Conservation (phyloP, 2,113 vertebrate species). For the Pheucticus melanocephalus region DNA sequence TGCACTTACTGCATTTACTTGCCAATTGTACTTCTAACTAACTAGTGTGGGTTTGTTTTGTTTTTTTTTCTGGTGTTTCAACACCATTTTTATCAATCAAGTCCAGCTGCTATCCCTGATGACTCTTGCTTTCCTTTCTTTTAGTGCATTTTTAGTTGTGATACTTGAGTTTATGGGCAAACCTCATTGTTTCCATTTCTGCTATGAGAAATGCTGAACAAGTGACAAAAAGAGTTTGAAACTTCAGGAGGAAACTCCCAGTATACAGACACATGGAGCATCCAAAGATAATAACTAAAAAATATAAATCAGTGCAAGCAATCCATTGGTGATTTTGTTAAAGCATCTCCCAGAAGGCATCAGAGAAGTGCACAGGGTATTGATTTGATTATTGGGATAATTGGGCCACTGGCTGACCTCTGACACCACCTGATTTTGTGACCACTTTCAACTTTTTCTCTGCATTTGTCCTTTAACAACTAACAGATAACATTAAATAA, state of each 20-base stretch:
- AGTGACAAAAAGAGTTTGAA: not conserved
- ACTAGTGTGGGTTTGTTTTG: too few species aligned
- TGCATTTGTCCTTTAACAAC: not conserved
- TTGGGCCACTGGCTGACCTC: not conserved
- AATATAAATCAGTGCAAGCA: not conserved
- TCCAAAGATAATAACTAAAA: not conserved
- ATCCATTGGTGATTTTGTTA: not conserved
- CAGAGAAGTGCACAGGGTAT: not conserved
- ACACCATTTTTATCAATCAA: not conserved
- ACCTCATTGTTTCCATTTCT: not conserved
- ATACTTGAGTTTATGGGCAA: not conserved
- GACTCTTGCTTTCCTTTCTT: not conserved
- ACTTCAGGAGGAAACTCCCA: not conserved
- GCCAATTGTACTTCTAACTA: not conserved
- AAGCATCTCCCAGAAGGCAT: not conserved
- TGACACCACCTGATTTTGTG: not conserved
- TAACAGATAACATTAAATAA: not conserved
- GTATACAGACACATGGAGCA: accelerated
- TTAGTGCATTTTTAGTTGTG: not conserved
- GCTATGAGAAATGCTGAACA: not conserved
- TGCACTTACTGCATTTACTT: not conserved
- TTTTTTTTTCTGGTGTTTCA: not conserved
- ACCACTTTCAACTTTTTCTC: not conserved
- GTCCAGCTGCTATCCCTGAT: not conserved
- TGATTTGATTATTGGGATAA: not conserved